Evolutionary conservation across 1,140 invertebrate species (phyloP).

Genomic region (Drosophila prosaltans): DNA sequence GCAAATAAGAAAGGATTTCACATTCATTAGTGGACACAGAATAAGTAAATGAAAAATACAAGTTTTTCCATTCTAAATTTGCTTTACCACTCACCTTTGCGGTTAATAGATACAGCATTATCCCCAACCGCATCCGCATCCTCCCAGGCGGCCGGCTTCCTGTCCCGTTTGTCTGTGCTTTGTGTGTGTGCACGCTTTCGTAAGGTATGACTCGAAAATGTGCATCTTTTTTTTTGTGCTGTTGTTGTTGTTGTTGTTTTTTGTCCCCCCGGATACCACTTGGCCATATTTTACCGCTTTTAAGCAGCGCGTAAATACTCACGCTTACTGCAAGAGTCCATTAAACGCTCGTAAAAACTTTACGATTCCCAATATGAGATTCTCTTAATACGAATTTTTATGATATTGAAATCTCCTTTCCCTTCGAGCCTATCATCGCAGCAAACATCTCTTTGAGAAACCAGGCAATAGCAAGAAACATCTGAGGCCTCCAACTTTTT

Average conservation of each 20-base stretch:
- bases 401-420: slow-evolving; percentile 81
- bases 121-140: slow-evolving; percentile 25
- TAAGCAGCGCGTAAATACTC: slow-evolving; percentile 82
- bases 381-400: slow-evolving; percentile 82
- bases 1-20: neutral
- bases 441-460: slow-evolving; percentile 28
- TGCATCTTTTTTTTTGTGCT: slow-evolving; percentile 2
- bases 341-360: slow-evolving; percentile 83
- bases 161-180: slow-evolving; percentile 26
- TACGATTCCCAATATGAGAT: slow-evolving; percentile 82
- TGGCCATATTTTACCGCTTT: slow-evolving; percentile 80
- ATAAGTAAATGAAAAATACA: slow-evolving; percentile 26
- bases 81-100: slow-evolving; percentile 24
- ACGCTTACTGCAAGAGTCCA: slow-evolving; percentile 82
- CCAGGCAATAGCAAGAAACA: slow-evolving; percentile 31
- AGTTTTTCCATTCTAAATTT: slow-evolving; percentile 20
- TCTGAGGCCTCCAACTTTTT: slow-evolving; percentile 49
- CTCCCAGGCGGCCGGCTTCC: slow-evolving; percentile 20
- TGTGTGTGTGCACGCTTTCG: neutral
- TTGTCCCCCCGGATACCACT: slow-evolving; percentile 65
- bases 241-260: too few relatives aligned
- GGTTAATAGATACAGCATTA: slow-evolving; percentile 3
- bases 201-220: slow-evolving; percentile 23
- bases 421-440: slow-evolving; percentile 65
- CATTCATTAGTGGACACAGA: slow-evolving; percentile 1